Conservation (phyloP, 64 coral and sea anemone genomes). For the Montipora sp. region DNA sequence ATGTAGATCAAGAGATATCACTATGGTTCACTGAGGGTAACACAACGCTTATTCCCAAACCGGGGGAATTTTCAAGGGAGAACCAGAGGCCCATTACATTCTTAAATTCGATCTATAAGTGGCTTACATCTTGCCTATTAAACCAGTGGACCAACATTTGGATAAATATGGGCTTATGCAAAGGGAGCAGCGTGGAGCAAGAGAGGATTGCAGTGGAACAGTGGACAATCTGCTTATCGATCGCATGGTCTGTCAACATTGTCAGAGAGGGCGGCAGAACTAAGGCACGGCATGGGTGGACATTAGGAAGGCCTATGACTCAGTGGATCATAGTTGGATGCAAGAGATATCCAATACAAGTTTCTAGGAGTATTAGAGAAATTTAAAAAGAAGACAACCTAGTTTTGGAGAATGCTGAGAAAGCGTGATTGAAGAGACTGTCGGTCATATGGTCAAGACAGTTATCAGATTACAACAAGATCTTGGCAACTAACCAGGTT, state of each 20-base stretch:
- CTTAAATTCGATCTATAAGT: slow-evolving; percentile 55
- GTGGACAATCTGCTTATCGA: slow-evolving; percentile 24
- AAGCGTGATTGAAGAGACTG: too few species aligned
- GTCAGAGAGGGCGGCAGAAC: neutral
- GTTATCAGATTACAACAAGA: too few species aligned
- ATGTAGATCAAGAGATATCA: too few species aligned
- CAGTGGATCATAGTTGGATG: slow-evolving; percentile 13
- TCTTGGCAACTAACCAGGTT: too few species aligned
- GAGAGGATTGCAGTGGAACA: slow-evolving; percentile 50
- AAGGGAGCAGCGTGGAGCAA: slow-evolving; percentile 11
- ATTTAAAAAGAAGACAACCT: too few species aligned
- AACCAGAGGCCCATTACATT: slow-evolving; percentile 43
- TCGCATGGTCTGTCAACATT: slow-evolving; percentile 39
- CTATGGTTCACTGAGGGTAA: too few species aligned
- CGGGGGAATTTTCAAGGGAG: neutral
- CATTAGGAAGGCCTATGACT: slow-evolving; percentile 27
- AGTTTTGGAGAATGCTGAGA: too few species aligned
- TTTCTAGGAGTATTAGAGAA: too few species aligned
- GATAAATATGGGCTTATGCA: slow-evolving; percentile 35
- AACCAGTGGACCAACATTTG: neutral
- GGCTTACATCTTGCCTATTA: slow-evolving; percentile 17
- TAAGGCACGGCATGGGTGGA: neutral
- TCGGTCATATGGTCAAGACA: too few species aligned
- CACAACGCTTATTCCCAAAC: neutral
- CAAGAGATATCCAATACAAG: neutral